A percentile compares a stretch with the other conserved stretches of the same genome.
These are phyloP conservation scores for Aquatica leii DNA, from an alignment of 2,888 invertebrate genomes.

Conservation along the genomic window DNA sequence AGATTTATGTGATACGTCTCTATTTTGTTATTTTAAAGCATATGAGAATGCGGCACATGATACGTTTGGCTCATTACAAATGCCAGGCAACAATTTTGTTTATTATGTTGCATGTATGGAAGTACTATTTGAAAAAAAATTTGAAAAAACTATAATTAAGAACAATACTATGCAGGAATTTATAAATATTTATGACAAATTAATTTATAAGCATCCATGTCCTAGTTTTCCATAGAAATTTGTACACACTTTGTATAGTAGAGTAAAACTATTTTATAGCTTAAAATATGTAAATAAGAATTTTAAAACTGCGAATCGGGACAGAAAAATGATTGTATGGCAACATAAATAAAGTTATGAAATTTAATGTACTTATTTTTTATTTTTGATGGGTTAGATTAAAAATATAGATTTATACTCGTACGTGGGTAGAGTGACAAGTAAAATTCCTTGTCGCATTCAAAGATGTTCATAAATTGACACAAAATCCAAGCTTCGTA, in stretches of 20 bases:
- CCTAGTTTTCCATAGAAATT: not conserved
- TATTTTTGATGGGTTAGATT: too few relatives aligned
- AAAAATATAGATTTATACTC: too few relatives aligned
- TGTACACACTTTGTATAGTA: not conserved
- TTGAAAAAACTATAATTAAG: not conserved
- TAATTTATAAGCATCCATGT: not conserved
- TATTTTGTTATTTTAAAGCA: slow-evolving; percentile 3
- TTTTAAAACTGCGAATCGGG: not conserved
- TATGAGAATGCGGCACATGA: not conserved
- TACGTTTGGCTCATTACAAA: slow-evolving; percentile 5
- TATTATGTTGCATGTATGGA: not conserved
- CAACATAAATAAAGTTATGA: too few relatives aligned
- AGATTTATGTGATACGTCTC: not conserved
- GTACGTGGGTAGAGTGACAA: too few relatives aligned
- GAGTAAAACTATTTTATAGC: not conserved
- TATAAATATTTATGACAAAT: not conserved
- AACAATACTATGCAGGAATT: not conserved
- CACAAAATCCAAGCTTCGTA: too few relatives aligned
- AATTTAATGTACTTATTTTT: too few relatives aligned
- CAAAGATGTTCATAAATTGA: too few relatives aligned
- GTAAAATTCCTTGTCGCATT: too few relatives aligned
- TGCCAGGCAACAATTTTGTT: not conserved
- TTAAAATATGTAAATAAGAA: not conserved
- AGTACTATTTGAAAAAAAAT: not conserved
- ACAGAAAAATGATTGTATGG: too few relatives aligned